Base-by-base conservation (phyloP, 2,888 invertebrate species). In the Serrognathus titanus region DNA sequence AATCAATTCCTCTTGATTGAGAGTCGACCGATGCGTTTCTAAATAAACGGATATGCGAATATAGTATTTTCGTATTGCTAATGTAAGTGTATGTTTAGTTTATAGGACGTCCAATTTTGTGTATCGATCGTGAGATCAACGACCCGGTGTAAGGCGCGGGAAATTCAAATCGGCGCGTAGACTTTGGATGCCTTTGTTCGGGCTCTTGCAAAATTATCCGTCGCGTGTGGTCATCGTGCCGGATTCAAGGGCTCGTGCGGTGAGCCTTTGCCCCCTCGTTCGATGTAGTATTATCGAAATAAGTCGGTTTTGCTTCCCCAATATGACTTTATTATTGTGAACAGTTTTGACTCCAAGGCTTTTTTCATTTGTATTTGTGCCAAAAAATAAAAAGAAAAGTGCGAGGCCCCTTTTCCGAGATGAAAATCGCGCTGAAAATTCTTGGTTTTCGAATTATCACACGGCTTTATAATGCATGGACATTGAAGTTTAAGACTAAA, bases 31-130 rank as follows among this genome's bases (percentile, higher is more conserved):
- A 43, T 43, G 20, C 43, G 43, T 43, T 39, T 12, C 52, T 46
- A 43, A 24, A 36, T 43, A 40, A 40, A 43, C 41, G 55, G 59
- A 54, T 50, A 59, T 46, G 53, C 59, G 58, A 62, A 54, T 58
- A 55, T 58, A 57, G 57, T 61, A 60, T 55, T 64, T 58, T 64
- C 55, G 57, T 60, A 57, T 48, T 9, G 43, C 10, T 55, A 59
- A 64, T 48, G 64, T 62, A 62, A 64, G 64, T 64, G 61, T 61
- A 56, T 58, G 61, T 61, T 57, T 61, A 59, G 59, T 54, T 61
- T 61, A 56, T 62, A 62, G 55, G 39, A 48, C 56, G 55, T 52
- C 56, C 56, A 48, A 16, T 54, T 56, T 40, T 48, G 56, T 56
- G 58, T 60, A 64, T 63, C 57, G 62, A 64, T 62, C 58, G 46